phyloP scores from a whole-genome alignment of 1,140 invertebrate genomes.

The Drosophila ironensis region DNA sequence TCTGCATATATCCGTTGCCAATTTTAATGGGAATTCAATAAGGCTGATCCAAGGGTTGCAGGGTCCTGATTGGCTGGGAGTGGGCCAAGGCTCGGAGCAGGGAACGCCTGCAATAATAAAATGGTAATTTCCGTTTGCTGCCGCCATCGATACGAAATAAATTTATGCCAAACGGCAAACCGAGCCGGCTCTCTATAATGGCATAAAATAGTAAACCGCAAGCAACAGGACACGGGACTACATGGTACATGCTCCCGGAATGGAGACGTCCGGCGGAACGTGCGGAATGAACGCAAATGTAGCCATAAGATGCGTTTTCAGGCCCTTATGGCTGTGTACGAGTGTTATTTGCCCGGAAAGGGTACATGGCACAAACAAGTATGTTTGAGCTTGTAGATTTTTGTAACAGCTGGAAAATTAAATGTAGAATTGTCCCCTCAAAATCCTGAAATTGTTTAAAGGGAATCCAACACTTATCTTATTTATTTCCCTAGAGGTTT shows the following conservation, averaged over 20 bases:
- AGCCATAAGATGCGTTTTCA: constrained; percentile 47
- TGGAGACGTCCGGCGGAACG: constrained; percentile 36
- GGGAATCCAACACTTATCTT: too few relatives aligned
- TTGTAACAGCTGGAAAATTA: too few relatives aligned
- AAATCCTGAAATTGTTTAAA: too few relatives aligned
- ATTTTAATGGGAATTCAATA: constrained; percentile 78
- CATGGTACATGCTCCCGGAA: constrained; percentile 10
- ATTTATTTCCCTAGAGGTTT: too few relatives aligned
- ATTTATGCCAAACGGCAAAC: constrained; percentile 71
- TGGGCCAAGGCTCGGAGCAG: not conserved
- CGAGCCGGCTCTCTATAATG: constrained; percentile 59
- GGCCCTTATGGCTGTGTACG: not conserved
- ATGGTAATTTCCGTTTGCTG: constrained; percentile 71
- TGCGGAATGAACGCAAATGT: constrained; percentile 49
- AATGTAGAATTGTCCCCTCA: too few relatives aligned
- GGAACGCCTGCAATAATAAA: constrained; percentile 69
- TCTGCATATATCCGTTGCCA: constrained; percentile 74
- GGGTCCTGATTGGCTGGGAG: constrained; percentile 3
- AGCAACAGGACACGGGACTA: constrained; percentile 40
- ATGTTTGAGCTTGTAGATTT: not conserved
- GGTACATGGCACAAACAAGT: not conserved
- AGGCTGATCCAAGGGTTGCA: constrained; percentile 36
- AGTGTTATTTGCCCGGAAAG: not conserved
- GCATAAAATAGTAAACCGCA: constrained; percentile 70
- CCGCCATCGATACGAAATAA: constrained; percentile 48